A percentile compares a stretch with the other conserved stretches of the same genome.
Evolutionary conservation across 2,113 vertebrate genomes (phyloP).

Genomic region (Microtus richardsoni): DNA sequence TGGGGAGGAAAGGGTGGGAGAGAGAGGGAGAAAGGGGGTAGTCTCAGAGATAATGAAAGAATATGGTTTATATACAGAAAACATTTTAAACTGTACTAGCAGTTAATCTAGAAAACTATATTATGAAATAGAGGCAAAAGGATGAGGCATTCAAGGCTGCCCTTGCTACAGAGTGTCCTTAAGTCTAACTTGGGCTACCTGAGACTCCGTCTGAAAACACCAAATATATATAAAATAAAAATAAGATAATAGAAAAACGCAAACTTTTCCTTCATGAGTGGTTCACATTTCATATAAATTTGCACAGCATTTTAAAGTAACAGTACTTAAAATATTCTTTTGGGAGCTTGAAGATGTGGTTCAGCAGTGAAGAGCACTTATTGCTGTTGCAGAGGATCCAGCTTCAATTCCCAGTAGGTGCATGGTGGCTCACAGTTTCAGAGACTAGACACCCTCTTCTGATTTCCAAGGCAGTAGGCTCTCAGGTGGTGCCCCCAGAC

Average conservation of each 20-base stretch:
- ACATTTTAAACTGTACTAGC: not conserved
- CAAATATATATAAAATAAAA: not conserved
- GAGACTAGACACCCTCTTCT: not conserved
- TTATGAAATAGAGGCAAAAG: not conserved
- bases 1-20: accelerated
- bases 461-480: not conserved
- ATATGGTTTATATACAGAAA: not conserved
- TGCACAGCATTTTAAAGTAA: constrained; percentile 32
- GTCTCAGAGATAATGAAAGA: not conserved
- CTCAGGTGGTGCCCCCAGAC: not conserved
- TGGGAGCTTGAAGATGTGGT: not conserved
- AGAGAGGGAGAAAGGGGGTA: not conserved
- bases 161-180: not conserved
- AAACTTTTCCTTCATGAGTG: not conserved
- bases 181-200: not conserved
- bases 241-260: constrained; percentile 21
- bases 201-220: not conserved
- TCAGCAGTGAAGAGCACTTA: too few species aligned
- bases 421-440: not conserved
- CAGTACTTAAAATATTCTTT: constrained; percentile 6
- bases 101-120: not conserved
- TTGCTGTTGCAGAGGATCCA: too few species aligned
- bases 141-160: not conserved
- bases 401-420: not conserved
- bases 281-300: constrained; percentile 44